Base-by-base conservation (phyloP, 2,797 vertebrate species). In the Loriculus beryllinus region DNA sequence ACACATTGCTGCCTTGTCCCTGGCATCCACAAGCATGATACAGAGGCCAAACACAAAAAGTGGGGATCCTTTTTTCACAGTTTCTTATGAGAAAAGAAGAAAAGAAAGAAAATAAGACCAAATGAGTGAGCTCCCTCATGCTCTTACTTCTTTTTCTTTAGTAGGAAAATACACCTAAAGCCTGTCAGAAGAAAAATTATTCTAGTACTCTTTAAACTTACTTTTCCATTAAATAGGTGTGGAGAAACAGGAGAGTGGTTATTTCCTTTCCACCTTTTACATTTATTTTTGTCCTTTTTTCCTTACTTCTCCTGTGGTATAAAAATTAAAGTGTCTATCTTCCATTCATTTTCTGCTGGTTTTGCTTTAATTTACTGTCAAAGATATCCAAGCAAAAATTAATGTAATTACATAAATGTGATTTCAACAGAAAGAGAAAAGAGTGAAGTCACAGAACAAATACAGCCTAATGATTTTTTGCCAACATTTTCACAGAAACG, bases 291-390 rank as follows among this genome's bases (percentile, higher is more conserved):
- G 51, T 76, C 16, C 20, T 49, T 69, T 70, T 76, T 71, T 14
- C 25, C 17, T n/a, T 59, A 23, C 37, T 60, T 82, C 14, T 64
- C n/a, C 4, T 40, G 22, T 43, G 39, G 35, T 48, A 26, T 72
- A 79, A 92, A 90, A 78, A 4, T 14, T 39, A 62, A 39, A 81
- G 20, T 3, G 9, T 56, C 74, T 86, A 14, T 60, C 29, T 91
- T 83, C 14, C 0, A 0, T 54, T 90, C 17, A 47, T 86, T 90
- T 93, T 90, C 77, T 90, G 22, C 74, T 91, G 40, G 19, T 75
- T 88, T 90, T 92, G 26, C 49, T 91, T 83, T 54, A 65, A 75
- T 70, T 90, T 88, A 59, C 20, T 67, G 20, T 76, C 77, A 82
- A 81, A 56, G 37, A 88, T 48, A 76, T 12, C 28, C 39, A 56